Evolutionary conservation across 2,797 vertebrate species (phyloP).

Genomic region (Numenius phaeopus): DNA sequence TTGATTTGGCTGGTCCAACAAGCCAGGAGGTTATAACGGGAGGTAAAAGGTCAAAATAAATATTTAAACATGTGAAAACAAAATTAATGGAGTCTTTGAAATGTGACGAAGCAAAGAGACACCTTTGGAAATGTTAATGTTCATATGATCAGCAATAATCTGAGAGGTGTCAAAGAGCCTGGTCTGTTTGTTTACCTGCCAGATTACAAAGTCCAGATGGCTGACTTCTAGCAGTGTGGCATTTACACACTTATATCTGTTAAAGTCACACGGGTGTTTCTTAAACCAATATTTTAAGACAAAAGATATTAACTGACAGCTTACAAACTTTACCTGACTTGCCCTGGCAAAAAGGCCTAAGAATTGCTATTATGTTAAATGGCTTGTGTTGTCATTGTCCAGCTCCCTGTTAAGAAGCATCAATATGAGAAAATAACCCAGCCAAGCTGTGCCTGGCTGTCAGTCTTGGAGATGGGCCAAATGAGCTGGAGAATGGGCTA

Average conservation of each 20-base stretch:
- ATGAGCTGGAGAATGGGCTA: neutral
- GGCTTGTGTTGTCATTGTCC: neutral
- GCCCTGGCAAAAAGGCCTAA: neutral
- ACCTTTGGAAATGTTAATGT: slow-evolving; percentile 52
- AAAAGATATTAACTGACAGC: neutral
- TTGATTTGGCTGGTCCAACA: neutral
- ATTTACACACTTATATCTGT: neutral
- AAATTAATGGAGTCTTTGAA: slow-evolving; percentile 61
- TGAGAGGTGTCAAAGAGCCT: slow-evolving; percentile 36
- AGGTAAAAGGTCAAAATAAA: slow-evolving; percentile 61
- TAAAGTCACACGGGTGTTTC: neutral
- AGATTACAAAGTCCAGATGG: slow-evolving; percentile 61
- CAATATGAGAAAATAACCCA: neutral
- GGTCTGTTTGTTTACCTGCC: slow-evolving; percentile 35
- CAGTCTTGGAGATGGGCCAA: neutral
- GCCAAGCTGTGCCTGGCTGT: neutral
- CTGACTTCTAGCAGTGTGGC: neutral
- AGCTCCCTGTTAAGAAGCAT: neutral
- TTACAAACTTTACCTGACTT: neutral
- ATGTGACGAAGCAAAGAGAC: slow-evolving; percentile 43
- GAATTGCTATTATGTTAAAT: neutral
- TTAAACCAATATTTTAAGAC: slow-evolving; percentile 38
- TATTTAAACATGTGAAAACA: slow-evolving; percentile 40
- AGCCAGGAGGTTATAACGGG: slow-evolving; percentile 16
- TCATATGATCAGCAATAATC: slow-evolving; percentile 31